Conservation (phyloP, 2,888 invertebrate genomes). For the Phortica magna region DNA sequence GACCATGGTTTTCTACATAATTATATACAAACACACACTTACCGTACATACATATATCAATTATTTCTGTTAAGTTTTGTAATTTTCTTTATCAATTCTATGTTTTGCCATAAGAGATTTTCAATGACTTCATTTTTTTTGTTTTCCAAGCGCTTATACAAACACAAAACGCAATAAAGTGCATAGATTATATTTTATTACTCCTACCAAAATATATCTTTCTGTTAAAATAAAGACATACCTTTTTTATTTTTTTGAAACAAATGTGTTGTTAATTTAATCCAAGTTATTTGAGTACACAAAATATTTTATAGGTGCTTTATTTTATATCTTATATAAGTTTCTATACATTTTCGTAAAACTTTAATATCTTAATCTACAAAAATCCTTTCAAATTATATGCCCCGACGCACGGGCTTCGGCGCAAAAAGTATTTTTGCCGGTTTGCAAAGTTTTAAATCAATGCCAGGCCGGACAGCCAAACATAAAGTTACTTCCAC, state of each 20-base stretch:
- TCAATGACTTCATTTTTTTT: slow-evolving; percentile 17
- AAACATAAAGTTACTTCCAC: slow-evolving; percentile 92
- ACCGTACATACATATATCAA: slow-evolving; percentile 24
- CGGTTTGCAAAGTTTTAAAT: slow-evolving; percentile 90
- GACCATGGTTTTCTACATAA: slow-evolving; percentile 33
- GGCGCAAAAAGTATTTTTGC: slow-evolving; percentile 92
- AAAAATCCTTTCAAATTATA: slow-evolving; percentile 75
- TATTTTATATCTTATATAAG: too few relatives aligned
- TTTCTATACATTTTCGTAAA: too few relatives aligned
- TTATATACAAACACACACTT: slow-evolving; percentile 24
- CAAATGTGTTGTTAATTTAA: not conserved
- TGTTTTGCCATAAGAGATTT: slow-evolving; percentile 31
- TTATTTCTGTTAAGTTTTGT: slow-evolving; percentile 44
- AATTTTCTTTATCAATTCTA: slow-evolving; percentile 35
- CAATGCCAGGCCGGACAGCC: slow-evolving; percentile 82
- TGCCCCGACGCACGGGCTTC: slow-evolving; percentile 91
- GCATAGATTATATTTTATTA: slow-evolving; percentile 9
- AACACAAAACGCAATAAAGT: not conserved
- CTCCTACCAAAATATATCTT: not conserved
- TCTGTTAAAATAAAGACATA: not conserved
- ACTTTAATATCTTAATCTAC: too few relatives aligned
- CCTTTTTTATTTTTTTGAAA: not conserved
- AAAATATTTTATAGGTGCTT: too few relatives aligned
- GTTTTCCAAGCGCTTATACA: slow-evolving; percentile 28
- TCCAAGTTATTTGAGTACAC: too few relatives aligned